Evolutionary conservation across 2,113 vertebrate genomes (phyloP).

Genomic region (Sceloporus tristichus): DNA sequence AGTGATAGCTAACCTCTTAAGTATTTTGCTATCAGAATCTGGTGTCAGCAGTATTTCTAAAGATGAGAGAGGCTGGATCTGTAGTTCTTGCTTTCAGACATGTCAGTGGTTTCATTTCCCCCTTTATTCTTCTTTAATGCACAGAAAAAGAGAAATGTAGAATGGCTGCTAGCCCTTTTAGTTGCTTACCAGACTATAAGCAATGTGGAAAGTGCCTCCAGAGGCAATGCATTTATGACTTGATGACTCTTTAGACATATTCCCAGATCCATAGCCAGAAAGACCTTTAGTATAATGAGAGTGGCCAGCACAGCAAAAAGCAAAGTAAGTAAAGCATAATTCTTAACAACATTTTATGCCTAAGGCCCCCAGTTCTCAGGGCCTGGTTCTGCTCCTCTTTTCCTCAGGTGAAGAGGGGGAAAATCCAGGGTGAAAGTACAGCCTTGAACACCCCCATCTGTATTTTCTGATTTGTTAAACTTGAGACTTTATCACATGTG

Average conservation of each 20-base stretch:
- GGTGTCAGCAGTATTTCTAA: neutral
- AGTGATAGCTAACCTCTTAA: neutral
- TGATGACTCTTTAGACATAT: too few species aligned
- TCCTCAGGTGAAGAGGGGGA: too few species aligned
- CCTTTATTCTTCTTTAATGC: conserved; percentile 7
- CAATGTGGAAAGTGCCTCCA: neutral
- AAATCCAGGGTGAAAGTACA: too few species aligned
- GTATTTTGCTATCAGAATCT: neutral
- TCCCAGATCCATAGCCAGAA: too few species aligned
- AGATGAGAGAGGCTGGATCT: neutral
- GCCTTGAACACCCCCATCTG: too few species aligned
- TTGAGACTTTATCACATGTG: too few species aligned
- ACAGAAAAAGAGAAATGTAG: conserved; percentile 10
- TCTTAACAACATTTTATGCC: neutral
- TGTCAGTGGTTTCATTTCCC: neutral
- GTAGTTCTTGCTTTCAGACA: neutral
- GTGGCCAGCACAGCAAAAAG: neutral
- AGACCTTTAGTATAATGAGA: neutral
- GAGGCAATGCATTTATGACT: neutral
- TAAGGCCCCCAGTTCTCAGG: too few species aligned
- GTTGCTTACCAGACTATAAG: neutral
- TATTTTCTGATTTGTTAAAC: too few species aligned
- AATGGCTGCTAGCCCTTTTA: neutral
- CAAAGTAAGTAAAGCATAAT: neutral
- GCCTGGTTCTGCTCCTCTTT: too few species aligned